Evolutionary conservation across 2,797 vertebrate genomes (phyloP), one percentile per base, ranked within the genome.

Genomic region (Propithecus deckenii): DNA sequence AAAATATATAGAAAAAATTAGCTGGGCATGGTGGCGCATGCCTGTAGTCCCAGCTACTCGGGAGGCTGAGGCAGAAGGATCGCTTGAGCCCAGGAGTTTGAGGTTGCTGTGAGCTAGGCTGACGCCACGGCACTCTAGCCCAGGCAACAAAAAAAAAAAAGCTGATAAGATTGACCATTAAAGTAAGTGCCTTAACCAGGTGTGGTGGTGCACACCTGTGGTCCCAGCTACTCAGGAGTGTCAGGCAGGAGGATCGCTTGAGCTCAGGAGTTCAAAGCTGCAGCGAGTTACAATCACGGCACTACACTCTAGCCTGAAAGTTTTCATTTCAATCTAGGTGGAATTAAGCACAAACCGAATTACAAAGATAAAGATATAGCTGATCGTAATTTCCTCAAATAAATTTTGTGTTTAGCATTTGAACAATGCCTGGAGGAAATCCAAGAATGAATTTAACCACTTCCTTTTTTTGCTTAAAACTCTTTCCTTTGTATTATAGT

Each of bases 311-410:
- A 65, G 63, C 32, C 15, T n/a, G 43, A 32, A 94, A 61, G 22
- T 67, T 81, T 92, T 78, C 14, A 22, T 61, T 86, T 48, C 61
- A 81, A 28, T 43, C 35, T 67, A 80, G 38, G 22, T 88, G 10
- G 72, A 92, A 94, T 71, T 52, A 89, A 92, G 48, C 18, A 80
- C 35, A 89, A 94, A 69, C 52, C 7, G n/a, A 72, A 83, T 94
- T 32, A 89, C n/a, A 32, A 86, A 92, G 48, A 92, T 18, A 43
- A 88, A 91, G 22, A 7, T 23, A 15, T n/a, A 59, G 41, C 28
- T 90, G 67, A 74, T n/a, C 38, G 5, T 74, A 74, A 86, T 25
- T 38, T 10, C 17, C n/a, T 63, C 55, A 83, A 46, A 32, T 67
- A 89, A 81, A 75, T 55, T 74, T 84, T 55, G 30, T 3, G 35